Evolutionary conservation across 2,113 vertebrate species (phyloP), one percentile per base, ranked within the genome.

Genomic region (Nipponia nippon): DNA sequence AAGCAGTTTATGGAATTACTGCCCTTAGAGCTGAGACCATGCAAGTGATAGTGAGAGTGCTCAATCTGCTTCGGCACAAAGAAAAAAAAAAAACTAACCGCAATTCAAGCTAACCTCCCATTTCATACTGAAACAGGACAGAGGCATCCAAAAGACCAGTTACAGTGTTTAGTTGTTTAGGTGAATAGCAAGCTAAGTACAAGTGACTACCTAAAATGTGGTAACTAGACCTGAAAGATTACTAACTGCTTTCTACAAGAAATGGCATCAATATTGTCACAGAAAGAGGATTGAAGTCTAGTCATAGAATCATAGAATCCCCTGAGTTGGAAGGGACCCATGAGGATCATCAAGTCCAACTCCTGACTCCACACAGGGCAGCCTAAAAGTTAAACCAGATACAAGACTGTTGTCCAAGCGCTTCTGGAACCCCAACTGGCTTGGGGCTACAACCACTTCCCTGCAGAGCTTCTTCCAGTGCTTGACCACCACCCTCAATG

Each of bases 1-100:
- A 93, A 93, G 58, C 13, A 86, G 46, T 92, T 95, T 53, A 94
- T 18, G 26, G 36, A 83, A 83, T 66, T 95, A 80, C n/a, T 70
- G 42, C 16, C 16, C 49, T 55, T 53, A 27, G 2, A 70, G 50
- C 29, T 46, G 42, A 89, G 59, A 32, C 58, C 36, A 89, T 1
- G 0, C 12, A 86, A 86, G 21, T 29, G 38, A 62, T 8, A 46
- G 29, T 34, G 56, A 90, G 34, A 93, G 29, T 17, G 38, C 26
- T 69, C 52, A 34, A n/a, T 58, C 55, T 86, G 47, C 53, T 86
- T 80, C 52, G 69, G 13, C 3, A 63, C 7, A 65, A 16, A 10
- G 27, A 6, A 27, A 53, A 52, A 23, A 26, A 42, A 11, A 55
- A 32, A 7, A 7, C 15, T 20, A 69, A 34, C 11, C 29, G n/a